These are phyloP conservation scores for Spermophilus dauricus DNA, from an alignment of 2,113 vertebrate genomes.

Conservation along the genomic window DNA sequence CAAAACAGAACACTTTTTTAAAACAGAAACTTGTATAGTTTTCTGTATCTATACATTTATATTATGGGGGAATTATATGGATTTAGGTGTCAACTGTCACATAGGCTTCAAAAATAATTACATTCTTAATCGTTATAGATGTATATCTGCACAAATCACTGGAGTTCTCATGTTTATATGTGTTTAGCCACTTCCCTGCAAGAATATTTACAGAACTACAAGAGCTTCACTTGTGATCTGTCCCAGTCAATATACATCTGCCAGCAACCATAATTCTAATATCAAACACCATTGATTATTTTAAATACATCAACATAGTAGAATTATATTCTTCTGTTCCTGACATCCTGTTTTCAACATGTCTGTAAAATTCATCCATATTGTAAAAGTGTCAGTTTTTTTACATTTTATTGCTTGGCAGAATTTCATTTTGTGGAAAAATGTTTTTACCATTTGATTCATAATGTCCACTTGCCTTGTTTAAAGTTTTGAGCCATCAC, in stretches of 20 bases:
- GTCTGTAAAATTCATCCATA: not conserved
- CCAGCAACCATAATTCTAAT: not conserved
- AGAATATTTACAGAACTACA: not conserved
- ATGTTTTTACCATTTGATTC: not conserved
- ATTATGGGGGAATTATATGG: not conserved
- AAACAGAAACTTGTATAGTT: conserved; percentile 43
- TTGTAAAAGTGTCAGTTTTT: not conserved
- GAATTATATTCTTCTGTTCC: not conserved
- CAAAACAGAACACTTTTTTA: conserved; percentile 25
- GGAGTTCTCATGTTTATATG: not conserved
- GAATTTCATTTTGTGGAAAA: not conserved
- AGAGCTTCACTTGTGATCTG: not conserved
- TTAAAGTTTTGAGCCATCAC: not conserved
- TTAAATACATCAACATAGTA: not conserved
- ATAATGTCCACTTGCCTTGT: not conserved
- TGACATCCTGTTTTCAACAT: not conserved
- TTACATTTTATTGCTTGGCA: not conserved
- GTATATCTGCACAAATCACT: not conserved
- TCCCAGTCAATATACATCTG: not conserved
- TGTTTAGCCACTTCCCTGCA: not conserved
- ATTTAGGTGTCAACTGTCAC: not conserved
- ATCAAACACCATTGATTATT: not conserved
- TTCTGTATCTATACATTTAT: not conserved
- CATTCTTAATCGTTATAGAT: not conserved
- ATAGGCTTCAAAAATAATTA: not conserved